Conservation (phyloP, 1,140 invertebrate species). For the Dendroctonus valens region DNA sequence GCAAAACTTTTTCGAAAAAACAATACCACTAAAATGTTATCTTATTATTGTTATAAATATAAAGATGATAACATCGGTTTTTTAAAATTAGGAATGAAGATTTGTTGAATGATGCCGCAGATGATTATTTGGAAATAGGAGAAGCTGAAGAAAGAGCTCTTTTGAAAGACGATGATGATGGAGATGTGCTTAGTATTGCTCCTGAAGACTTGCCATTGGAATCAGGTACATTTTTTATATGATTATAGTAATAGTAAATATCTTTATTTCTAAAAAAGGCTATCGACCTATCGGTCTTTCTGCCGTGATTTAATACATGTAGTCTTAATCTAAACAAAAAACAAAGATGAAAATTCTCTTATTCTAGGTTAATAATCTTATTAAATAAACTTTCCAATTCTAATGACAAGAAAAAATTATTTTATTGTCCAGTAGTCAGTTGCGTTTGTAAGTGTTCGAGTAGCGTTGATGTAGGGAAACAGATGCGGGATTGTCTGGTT, state of each 20-base stretch:
- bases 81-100: conserved; percentile 28
- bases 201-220: conserved; percentile 25
- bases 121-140: conserved; percentile 33
- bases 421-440: too few species aligned
- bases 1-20: too few species aligned
- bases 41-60: too few species aligned
- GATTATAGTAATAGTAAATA: too few species aligned
- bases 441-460: too few species aligned
- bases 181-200: conserved; percentile 27
- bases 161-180: conserved; percentile 38
- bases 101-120: conserved; percentile 35
- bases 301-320: neutral
- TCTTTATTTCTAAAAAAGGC: neutral
- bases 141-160: conserved; percentile 36
- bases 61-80: neutral
- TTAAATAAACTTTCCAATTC: too few species aligned
- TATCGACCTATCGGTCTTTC: neutral
- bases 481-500: too few species aligned
- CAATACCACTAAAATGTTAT: too few species aligned
- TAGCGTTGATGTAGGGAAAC: too few species aligned
- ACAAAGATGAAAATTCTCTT: too few species aligned
- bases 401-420: too few species aligned
- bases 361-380: too few species aligned
- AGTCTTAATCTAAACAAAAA: neutral
- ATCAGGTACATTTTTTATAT: neutral